These are phyloP conservation scores for Geopemphigus sp. DNA, from an alignment of 1,140 invertebrate genomes.

Conservation along the genomic window DNA sequence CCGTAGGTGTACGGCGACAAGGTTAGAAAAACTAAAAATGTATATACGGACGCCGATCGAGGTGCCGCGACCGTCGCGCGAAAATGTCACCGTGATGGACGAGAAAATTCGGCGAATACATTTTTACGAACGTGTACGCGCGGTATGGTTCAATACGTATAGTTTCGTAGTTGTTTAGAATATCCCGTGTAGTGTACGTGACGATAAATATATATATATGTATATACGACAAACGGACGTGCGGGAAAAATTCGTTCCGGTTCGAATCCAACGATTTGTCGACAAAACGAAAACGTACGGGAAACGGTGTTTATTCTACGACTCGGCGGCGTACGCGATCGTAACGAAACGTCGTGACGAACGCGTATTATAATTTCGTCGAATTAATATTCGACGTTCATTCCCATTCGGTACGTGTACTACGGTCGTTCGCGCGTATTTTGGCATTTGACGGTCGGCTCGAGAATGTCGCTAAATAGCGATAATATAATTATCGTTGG, in stretches of 20 bases:
- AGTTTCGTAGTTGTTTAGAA: constrained; percentile 1
- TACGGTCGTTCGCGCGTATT: too few relatives aligned
- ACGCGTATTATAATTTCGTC: background rate
- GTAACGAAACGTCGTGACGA: background rate
- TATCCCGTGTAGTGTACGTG: background rate
- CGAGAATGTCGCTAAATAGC: too few relatives aligned
- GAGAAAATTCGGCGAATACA: background rate
- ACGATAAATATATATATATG: background rate
- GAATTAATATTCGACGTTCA: too few relatives aligned
- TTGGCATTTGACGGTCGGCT: too few relatives aligned
- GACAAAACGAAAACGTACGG: background rate
- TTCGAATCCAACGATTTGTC: background rate
- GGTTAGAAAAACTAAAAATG: too few relatives aligned
- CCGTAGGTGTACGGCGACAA: too few relatives aligned
- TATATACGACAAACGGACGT: too few relatives aligned
- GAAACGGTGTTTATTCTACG: background rate
- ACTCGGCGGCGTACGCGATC: background rate
- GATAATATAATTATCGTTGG: too few relatives aligned
- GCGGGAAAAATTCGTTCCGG: constrained; percentile 16
- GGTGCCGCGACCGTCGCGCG: background rate
- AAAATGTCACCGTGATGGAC: background rate
- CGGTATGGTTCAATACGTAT: background rate
- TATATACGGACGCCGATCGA: background rate
- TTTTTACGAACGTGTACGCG: background rate
- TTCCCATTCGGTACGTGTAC: too few relatives aligned